Evolutionary conservation across 2,113 vertebrate genomes (phyloP), one percentile per base, ranked within the genome.

Genomic region (Sorex fumeus): DNA sequence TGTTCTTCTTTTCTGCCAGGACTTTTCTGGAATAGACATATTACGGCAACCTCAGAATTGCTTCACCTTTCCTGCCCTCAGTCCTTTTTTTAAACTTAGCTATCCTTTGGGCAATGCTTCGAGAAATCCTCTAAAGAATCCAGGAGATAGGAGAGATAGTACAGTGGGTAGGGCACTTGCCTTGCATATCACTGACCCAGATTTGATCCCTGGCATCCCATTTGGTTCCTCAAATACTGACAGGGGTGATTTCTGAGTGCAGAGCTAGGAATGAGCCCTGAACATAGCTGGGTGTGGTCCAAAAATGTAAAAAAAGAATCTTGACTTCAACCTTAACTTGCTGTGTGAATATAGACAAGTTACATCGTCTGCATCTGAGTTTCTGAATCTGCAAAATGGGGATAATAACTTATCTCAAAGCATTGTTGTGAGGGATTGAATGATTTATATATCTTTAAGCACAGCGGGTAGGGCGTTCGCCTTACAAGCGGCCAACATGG

Each of bases 1-100:
- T 86, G 67, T 88, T 95, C 83, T 90, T 32, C 86, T 86, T 93
- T 77, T 32, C 28, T 69, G 71, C 79, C 91, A 83, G 76, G 62
- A 86, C 50, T 80, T 79, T 76, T 94, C 93, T 85, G 53, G 28
- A 95, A 83, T 67, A n/a, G 32, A 95, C 91, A 43, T 70, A 19
- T 34, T 34, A 66, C 36, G 62, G 67, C 34, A 79, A 79, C 67
- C 50, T 91, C 69, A 77, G 71, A 75, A 78, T 93, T 70, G 81
- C 43, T 81, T 93, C 60, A 93, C 40, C 27, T 83, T 79, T 87
- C 62, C 67, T 93, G 60, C 30, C 47, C 64, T 30, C 28, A n/a
- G 40, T 23, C 19, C 27, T 87, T 78, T 30, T n/a, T 16, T 86
- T 79, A 32, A n/a, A n/a, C 47, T 79, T 87, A 81, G 60, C 40